These are phyloP conservation scores for Ptychoptera albimana DNA, from an alignment of 2,888 invertebrate species.

Conservation along the genomic window DNA sequence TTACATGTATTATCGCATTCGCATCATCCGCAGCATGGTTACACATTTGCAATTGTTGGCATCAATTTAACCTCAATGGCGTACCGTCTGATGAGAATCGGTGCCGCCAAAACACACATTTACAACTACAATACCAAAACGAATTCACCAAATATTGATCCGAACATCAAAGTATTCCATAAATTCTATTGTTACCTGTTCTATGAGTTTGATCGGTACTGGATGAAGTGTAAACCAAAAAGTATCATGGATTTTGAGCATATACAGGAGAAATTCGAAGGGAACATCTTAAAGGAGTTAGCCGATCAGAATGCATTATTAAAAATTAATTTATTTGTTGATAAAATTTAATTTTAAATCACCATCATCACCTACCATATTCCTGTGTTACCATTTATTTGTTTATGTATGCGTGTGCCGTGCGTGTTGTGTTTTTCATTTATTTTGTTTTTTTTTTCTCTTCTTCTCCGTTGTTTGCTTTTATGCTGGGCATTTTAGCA, in stretches of 20 bases:
- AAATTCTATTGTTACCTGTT: constrained; percentile 87
- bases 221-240: constrained; percentile 80
- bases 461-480: too few species aligned
- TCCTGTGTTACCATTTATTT: too few species aligned
- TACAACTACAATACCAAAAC: constrained; percentile 53
- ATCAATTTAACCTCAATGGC: constrained; percentile 92
- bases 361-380: too few species aligned
- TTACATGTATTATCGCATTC: constrained; percentile 75
- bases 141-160: constrained; percentile 28
- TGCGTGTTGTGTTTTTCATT: too few species aligned
- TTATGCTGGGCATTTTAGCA: too few species aligned
- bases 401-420: too few species aligned
- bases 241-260: constrained; percentile 93
- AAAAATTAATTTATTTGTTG: constrained; percentile 63
- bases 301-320: constrained; percentile 54
- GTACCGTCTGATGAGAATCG: constrained; percentile 60
- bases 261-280: constrained; percentile 74
- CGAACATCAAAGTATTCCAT: constrained; percentile 66
- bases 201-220: constrained; percentile 86
- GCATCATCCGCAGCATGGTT: constrained; percentile 76
- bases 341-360: constrained; percentile 38
- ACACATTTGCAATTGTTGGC: constrained; percentile 80
- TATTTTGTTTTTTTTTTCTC: too few species aligned
- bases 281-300: constrained; percentile 47
- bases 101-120: constrained; percentile 77